A percentile compares a stretch with the other conserved stretches of the same genome.
Evolutionary conservation across 2,888 invertebrate species (phyloP).

Genomic region (Trissoscelio sp.): DNA sequence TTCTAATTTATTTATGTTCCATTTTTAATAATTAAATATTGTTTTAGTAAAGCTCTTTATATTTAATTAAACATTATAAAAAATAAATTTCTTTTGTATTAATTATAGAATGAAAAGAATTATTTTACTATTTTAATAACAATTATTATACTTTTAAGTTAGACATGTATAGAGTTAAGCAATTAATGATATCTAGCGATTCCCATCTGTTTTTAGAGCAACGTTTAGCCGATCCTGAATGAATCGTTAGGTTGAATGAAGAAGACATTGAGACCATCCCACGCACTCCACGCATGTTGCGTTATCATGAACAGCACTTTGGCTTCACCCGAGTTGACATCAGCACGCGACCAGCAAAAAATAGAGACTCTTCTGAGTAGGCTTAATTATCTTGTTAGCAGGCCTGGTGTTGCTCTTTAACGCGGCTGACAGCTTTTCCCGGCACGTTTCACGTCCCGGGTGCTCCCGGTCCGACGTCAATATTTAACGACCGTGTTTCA

Average conservation of each 20-base stretch:
- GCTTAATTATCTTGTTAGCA: slow-evolving; percentile 79
- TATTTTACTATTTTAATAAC: too few species aligned
- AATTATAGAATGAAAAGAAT: too few species aligned
- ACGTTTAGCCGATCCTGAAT: slow-evolving; percentile 51
- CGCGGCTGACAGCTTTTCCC: slow-evolving; percentile 60
- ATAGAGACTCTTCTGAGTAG: slow-evolving; percentile 73
- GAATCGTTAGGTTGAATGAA: slow-evolving; percentile 68
- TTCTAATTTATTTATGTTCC: too few species aligned
- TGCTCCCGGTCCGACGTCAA: slow-evolving; percentile 35
- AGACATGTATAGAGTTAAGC: not conserved
- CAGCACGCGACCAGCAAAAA: slow-evolving; percentile 78
- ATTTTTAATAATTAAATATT: too few species aligned
- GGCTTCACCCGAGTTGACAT: slow-evolving; percentile 74
- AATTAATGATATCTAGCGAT: slow-evolving; percentile 34
- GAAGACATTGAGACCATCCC: slow-evolving; percentile 61
- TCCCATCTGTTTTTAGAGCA: slow-evolving; percentile 43
- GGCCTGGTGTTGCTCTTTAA: slow-evolving; percentile 61
- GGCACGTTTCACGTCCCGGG: slow-evolving; percentile 38
- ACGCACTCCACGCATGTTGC: slow-evolving; percentile 63
- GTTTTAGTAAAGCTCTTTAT: too few species aligned
- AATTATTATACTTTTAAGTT: slow-evolving; percentile 14
- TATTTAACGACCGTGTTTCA: slow-evolving; percentile 58
- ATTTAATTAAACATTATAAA: too few species aligned
- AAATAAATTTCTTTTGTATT: too few species aligned
- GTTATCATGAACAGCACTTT: slow-evolving; percentile 70